These are phyloP conservation scores for Bungarus multicinctus DNA, from an alignment of 2,113 vertebrate genomes.

Conservation along the genomic window DNA sequence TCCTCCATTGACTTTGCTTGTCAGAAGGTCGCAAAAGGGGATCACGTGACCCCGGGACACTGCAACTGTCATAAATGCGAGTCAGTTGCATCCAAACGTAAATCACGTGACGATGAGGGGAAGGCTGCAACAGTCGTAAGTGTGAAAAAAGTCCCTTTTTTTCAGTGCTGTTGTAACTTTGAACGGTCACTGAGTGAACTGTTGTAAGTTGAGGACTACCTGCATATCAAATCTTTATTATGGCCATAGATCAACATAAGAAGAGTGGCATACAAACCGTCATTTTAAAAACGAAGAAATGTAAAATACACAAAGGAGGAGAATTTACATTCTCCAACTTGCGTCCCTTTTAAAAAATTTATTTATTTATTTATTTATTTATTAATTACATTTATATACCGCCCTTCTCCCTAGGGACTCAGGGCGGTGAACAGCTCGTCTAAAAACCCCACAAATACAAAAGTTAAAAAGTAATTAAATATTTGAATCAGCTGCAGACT, in stretches of 20 bases:
- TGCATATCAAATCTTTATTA: neutral
- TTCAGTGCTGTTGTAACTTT: neutral
- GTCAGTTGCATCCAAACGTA: neutral
- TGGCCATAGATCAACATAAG: neutral
- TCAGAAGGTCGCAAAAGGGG: neutral
- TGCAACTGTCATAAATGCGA: neutral
- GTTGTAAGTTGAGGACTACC: neutral
- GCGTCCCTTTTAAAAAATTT: neutral
- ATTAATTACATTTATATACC: no score
- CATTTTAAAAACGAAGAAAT: neutral
- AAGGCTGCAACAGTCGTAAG: neutral
- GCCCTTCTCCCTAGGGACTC: no score
- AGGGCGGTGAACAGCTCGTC: no score
- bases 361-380: no score
- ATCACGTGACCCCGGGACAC: no score
- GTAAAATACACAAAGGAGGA: neutral
- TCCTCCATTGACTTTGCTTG: no score
- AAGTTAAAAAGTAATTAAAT: no score
- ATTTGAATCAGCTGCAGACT: no score
- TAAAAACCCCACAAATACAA: no score
- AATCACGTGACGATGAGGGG: neutral
- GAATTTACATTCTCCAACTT: neutral
- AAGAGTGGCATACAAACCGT: no score
- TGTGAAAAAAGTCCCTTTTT: neutral
- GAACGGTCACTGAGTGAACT: neutral